These are phyloP conservation scores for Thinocorus orbignyianus DNA, from an alignment of 2,113 vertebrate species.

Conservation along the genomic window DNA sequence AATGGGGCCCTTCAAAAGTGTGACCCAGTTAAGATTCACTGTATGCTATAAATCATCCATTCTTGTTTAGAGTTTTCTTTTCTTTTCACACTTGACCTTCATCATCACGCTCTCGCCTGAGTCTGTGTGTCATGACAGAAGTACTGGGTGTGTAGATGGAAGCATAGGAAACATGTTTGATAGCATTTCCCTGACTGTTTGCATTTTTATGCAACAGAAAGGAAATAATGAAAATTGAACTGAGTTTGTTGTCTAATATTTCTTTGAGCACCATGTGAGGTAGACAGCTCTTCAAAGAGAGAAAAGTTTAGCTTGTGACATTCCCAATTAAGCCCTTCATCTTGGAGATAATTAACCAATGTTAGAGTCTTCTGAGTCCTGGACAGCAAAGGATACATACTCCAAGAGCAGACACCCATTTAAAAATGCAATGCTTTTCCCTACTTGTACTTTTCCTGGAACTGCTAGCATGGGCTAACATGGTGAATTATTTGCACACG, in stretches of 20 bases:
- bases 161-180: background rate
- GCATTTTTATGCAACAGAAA: constrained; percentile 53
- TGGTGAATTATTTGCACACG: background rate
- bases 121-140: constrained; percentile 47
- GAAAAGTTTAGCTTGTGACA: constrained; percentile 60
- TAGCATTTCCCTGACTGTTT: constrained; percentile 31
- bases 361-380: constrained; percentile 48
- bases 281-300: constrained; percentile 65
- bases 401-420: background rate
- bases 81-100: constrained; percentile 69
- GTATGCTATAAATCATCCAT: constrained; percentile 52
- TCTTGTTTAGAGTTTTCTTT: constrained; percentile 67
- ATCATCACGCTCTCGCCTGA: constrained; percentile 60
- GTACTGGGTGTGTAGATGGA: constrained; percentile 34
- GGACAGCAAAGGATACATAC: constrained; percentile 68
- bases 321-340: constrained; percentile 59
- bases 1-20: constrained; percentile 42
- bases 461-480: background rate
- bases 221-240: constrained; percentile 62
- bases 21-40: constrained; percentile 55
- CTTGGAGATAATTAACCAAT: constrained; percentile 57
- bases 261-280: constrained; percentile 64
- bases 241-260: constrained; percentile 57
- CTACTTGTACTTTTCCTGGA: background rate
- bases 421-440: background rate